Evolutionary conservation across 1,140 invertebrate species (phyloP).

Genomic region (Drosophila kanapiae): DNA sequence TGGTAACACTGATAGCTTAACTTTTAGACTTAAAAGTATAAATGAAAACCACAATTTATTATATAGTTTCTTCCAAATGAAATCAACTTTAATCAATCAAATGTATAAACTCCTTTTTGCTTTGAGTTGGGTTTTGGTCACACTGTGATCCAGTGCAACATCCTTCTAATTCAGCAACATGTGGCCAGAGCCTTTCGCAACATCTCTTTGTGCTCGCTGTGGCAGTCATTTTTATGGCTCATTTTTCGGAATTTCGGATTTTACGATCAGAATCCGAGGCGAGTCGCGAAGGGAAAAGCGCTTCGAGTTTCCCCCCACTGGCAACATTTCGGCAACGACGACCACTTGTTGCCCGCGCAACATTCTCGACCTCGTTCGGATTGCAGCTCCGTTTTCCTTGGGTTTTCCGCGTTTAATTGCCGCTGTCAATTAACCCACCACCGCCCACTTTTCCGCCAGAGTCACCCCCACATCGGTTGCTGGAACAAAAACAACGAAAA

Average conservation of each 20-base stretch:
- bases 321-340: conserved; percentile 28
- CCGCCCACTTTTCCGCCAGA: conserved; percentile 12
- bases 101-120: neutral
- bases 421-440: conserved; percentile 31
- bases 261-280: conserved; percentile 15
- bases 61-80: too few species aligned
- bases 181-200: conserved; percentile 3
- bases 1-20: neutral
- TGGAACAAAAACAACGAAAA: conserved; percentile 1
- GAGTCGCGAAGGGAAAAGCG: neutral
- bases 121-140: neutral
- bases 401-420: conserved; percentile 23
- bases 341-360: conserved; percentile 66
- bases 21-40: too few species aligned
- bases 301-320: conserved; percentile 7
- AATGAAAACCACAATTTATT: too few species aligned
- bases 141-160: conserved; percentile 15
- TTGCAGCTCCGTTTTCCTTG: conserved; percentile 3
- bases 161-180: conserved; percentile 27
- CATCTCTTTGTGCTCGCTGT: neutral
- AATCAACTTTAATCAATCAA: neutral
- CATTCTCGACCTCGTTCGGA: conserved; percentile 18
- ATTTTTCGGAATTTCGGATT: conserved; percentile 6
- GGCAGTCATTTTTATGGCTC: conserved; percentile 10
- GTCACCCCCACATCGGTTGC: neutral